Base-by-base conservation (phyloP, 2,888 invertebrate species). In the Cheilosia vulpina region DNA sequence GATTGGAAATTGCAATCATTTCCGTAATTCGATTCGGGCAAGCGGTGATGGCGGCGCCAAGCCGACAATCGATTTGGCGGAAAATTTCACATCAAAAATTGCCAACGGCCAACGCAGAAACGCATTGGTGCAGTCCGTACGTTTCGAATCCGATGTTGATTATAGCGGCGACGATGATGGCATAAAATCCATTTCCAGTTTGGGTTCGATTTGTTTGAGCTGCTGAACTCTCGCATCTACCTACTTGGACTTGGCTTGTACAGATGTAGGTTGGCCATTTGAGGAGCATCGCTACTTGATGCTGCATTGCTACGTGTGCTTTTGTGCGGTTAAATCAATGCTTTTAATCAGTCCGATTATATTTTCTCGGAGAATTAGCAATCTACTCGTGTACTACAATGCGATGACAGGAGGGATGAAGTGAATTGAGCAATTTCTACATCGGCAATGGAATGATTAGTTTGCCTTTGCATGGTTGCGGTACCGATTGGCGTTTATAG, bases 21-120 rank as follows among this genome's bases (percentile, higher is more conserved):
- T 85, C 72, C 76, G 76, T 85, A 81, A 85, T 85, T 85, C 81
- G 85, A 81, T 85, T 81, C 81, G 68, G 76, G 68, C 52, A 45
- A 41, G 69, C 38, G 38, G 38, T 13, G 9, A 5, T 6, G 13
- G 38, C 38, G 58, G 76, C 81, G 81, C 85, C 85, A 81, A 66
- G 52, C 77, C 81, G 85, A 85, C 85, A 85, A 85, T 85, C 85
- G 85, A 85, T 85, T 85, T 85, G 85, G 81, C 85, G 85, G 81
- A 81, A 85, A 85, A 81, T 85, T 81, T 81, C 81, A 63, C 62
- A 81, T 85, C 85, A 85, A 85, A 85, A 76, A 65, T 72, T 85
- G 66, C 27, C 63, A 69, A 53, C 41, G n/a, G 17, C 57, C 57
- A 71, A 53, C 21, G 34, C 60, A 27, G 43, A 53, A 65, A 17